A percentile compares a stretch with the other conserved stretches of the same genome.
phyloP scores from a whole-genome alignment of 2,797 vertebrate genomes.

The Aphelocoma californica region DNA sequence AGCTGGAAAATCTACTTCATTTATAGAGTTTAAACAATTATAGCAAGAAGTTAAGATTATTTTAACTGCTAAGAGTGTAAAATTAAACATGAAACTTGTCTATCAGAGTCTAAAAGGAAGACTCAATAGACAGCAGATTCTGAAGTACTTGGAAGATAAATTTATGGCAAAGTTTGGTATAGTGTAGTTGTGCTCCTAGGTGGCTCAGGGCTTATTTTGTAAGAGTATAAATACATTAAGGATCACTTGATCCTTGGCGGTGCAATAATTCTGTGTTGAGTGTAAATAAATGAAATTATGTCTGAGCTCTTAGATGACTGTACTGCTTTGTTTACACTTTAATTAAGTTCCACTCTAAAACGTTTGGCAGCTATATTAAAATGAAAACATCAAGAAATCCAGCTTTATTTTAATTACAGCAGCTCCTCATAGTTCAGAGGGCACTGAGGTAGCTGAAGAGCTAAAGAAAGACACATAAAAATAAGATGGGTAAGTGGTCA shows the following conservation, averaged over 20 bases:
- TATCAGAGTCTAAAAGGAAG: neutral
- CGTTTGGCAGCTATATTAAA: neutral
- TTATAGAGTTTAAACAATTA: conserved; percentile 47
- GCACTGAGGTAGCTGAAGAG: neutral
- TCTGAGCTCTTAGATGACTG: neutral
- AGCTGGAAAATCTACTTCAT: conserved; percentile 55
- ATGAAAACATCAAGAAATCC: neutral
- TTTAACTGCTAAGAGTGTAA: neutral
- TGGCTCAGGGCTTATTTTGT: neutral
- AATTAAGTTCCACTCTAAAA: neutral
- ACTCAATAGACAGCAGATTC: neutral
- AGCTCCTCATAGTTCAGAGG: neutral
- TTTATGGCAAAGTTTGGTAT: neutral
- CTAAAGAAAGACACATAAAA: neutral
- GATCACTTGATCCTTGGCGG: neutral
- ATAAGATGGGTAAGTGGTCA: neutral
- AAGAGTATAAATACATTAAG: neutral
- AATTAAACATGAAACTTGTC: neutral
- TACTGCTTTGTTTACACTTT: neutral
- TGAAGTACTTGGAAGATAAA: neutral
- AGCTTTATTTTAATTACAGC: neutral
- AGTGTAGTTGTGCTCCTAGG: neutral
- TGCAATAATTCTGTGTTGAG: neutral
- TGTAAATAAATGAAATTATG: neutral
- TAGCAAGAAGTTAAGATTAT: neutral